Conservation (phyloP, 2,888 invertebrate species). For the Temnothorax rugatulus region DNA sequence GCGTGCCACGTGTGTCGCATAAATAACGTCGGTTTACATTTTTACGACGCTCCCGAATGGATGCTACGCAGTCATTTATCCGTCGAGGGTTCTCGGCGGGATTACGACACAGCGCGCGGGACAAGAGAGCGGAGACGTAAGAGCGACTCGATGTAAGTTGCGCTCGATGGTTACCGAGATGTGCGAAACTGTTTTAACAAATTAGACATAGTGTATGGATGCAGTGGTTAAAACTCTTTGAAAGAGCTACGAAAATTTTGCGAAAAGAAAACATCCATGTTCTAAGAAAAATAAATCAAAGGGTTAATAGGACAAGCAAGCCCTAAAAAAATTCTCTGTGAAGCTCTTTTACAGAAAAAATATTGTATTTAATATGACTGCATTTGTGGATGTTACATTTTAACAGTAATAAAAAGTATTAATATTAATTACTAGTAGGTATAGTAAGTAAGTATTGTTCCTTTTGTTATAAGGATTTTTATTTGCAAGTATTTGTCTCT, state of each 20-base stretch:
- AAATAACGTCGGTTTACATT: slow-evolving; percentile 82
- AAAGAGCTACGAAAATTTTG: background rate
- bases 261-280: background rate
- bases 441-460: background rate
- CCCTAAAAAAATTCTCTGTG: background rate
- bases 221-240: background rate
- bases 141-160: slow-evolving; percentile 11
- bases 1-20: slow-evolving; percentile 77
- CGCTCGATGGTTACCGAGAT: background rate
- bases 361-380: background rate
- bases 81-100: slow-evolving; percentile 43
- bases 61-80: slow-evolving; percentile 69
- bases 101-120: slow-evolving; percentile 52
- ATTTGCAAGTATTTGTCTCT: background rate
- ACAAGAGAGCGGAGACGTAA: slow-evolving; percentile 10
- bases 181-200: background rate
- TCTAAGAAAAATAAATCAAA: background rate
- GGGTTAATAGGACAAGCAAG: background rate
- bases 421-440: background rate
- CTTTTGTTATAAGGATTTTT: background rate
- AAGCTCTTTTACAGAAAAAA: background rate
- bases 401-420: slow-evolving; percentile 9
- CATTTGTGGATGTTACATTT: background rate
- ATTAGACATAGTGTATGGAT: background rate
- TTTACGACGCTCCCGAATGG: slow-evolving; percentile 76